phyloP scores from a whole-genome alignment of 1,140 invertebrate genomes.

The Epicauta chinensis region DNA sequence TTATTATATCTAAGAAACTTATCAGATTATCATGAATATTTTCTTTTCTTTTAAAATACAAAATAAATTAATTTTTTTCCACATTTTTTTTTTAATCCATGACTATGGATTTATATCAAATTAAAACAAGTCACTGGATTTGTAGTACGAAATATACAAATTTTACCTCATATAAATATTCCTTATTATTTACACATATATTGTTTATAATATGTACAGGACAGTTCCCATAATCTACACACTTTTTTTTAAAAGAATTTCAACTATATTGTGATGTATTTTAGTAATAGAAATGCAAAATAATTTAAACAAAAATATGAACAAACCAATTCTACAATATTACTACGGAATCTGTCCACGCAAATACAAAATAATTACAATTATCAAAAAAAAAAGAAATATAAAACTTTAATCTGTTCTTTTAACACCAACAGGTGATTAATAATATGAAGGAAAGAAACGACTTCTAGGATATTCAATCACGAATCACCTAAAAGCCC shows the following conservation, averaged over 20 bases:
- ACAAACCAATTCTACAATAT: no score
- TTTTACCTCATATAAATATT: conserved; percentile 22
- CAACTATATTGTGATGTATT: conserved; percentile 19
- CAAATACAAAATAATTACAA: conserved; percentile 3
- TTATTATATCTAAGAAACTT: conserved; percentile 3
- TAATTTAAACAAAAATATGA: not conserved
- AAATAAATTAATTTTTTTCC: conserved; percentile 12
- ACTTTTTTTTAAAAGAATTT: conserved; percentile 19
- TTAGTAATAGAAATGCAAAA: conserved; percentile 13
- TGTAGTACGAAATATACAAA: conserved; percentile 31
- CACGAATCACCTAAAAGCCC: no score
- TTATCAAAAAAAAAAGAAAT: conserved; percentile 4
- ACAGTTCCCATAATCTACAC: conserved; percentile 2
- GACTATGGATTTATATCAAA: not conserved
- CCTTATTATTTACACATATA: conserved; percentile 18
- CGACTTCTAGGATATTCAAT: no score
- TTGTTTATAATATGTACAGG: conserved; percentile 17
- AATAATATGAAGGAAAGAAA: no score
- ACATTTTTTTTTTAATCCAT: conserved; percentile 24
- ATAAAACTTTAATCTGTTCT: no score
- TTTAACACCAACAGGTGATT: no score
- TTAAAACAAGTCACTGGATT: conserved; percentile 2
- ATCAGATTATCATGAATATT: conserved; percentile 16
- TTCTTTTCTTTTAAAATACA: conserved; percentile 25
- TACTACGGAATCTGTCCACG: conserved; percentile 1